Conservation (phyloP, 2,888 invertebrate species). For the Drosophila emarginata region DNA sequence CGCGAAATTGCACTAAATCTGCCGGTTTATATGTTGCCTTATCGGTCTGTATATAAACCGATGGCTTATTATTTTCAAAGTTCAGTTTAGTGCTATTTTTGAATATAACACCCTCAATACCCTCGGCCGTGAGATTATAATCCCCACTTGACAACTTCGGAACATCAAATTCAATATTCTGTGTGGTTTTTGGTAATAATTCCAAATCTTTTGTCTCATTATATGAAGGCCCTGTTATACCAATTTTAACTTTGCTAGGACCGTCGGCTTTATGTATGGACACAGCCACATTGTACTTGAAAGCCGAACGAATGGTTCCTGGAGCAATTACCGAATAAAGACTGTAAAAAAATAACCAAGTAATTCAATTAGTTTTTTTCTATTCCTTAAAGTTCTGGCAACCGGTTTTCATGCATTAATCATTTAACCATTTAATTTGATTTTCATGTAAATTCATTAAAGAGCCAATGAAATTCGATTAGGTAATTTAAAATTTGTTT, state of each 20-base stretch:
- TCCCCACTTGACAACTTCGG: constrained; percentile 65
- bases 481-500: neutral
- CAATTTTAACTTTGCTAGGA: constrained; percentile 85
- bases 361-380: constrained; percentile 1
- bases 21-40: constrained; percentile 95
- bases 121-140: constrained; percentile 81
- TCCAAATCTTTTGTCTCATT: constrained; percentile 87
- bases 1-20: constrained; percentile 89
- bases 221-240: constrained; percentile 88
- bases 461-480: constrained; percentile 17
- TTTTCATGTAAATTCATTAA: constrained; percentile 22
- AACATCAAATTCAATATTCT: constrained; percentile 89
- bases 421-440: constrained; percentile 22
- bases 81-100: constrained; percentile 88
- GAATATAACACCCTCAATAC: constrained; percentile 89
- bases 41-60: constrained; percentile 95
- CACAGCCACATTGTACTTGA: constrained; percentile 92
- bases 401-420: neutral
- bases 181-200: constrained; percentile 88
- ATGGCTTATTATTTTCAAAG: constrained; percentile 87
- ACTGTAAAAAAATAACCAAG: constrained; percentile 45
- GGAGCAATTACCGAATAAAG: constrained; percentile 91
- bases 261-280: constrained; percentile 83
- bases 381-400: neutral
- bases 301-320: constrained; percentile 90